These are phyloP conservation scores for Caenorhabditis virilis DNA, from an alignment of 2,888 invertebrate genomes.

Conservation along the genomic window DNA sequence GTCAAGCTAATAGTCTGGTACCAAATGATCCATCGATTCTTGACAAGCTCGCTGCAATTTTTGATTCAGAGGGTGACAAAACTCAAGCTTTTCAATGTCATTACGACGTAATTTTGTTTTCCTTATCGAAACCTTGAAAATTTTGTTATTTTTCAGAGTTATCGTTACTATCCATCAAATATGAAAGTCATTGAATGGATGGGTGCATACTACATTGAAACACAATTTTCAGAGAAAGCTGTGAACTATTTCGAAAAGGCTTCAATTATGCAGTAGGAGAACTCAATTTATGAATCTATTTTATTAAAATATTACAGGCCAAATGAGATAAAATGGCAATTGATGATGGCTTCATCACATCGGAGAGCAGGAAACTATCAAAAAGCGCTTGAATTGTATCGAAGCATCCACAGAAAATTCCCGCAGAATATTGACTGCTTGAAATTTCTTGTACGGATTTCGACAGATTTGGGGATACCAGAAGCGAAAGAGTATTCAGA, in stretches of 20 bases:
- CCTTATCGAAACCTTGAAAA: not conserved
- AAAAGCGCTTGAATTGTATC: slow-evolving; percentile 82
- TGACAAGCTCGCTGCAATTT: slow-evolving; percentile 86
- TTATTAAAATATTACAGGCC: slow-evolving; percentile 72
- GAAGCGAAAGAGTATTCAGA: slow-evolving; percentile 78
- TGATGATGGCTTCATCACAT: slow-evolving; percentile 79
- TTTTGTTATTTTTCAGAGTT: slow-evolving; percentile 73
- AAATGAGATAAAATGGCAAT: slow-evolving; percentile 82
- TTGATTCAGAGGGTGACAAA: slow-evolving; percentile 87
- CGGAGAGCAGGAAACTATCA: slow-evolving; percentile 83
- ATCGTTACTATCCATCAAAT: slow-evolving; percentile 78
- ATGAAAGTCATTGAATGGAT: slow-evolving; percentile 84
- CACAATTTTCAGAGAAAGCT: slow-evolving; percentile 87
- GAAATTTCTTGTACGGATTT: slow-evolving; percentile 84
- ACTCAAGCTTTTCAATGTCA: slow-evolving; percentile 86
- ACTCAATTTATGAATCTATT: not conserved
- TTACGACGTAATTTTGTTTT: slow-evolving; percentile 75
- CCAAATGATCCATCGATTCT: slow-evolving; percentile 89
- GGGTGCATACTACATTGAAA: slow-evolving; percentile 85
- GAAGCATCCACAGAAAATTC: slow-evolving; percentile 84
- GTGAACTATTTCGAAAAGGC: slow-evolving; percentile 82
- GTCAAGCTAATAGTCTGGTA: slow-evolving; percentile 77
- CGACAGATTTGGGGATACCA: slow-evolving; percentile 85
- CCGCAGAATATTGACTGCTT: slow-evolving; percentile 93
- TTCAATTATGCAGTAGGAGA: slow-evolving; percentile 75